Conservation (phyloP, 1,140 invertebrate genomes). For the Aethina tumida region DNA sequence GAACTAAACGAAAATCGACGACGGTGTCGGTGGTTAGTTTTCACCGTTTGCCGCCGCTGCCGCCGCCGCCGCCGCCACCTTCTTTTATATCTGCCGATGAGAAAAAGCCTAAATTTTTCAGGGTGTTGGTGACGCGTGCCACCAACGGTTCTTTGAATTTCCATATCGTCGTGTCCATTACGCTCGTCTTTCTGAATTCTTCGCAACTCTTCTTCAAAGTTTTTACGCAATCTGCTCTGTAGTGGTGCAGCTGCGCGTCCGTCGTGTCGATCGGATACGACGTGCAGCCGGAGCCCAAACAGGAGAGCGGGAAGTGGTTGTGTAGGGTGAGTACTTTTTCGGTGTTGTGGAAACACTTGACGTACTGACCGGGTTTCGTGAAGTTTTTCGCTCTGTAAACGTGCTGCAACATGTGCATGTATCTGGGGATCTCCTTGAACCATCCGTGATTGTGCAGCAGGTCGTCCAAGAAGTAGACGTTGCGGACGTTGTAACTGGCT, state of each 20-base stretch:
- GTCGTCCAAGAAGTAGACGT: constrained; percentile 92
- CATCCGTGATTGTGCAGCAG: constrained; percentile 70
- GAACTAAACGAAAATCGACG: too few species aligned
- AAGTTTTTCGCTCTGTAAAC: constrained; percentile 84
- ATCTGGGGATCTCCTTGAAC: constrained; percentile 75
- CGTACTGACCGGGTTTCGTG: constrained; percentile 86
- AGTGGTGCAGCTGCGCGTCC: constrained; percentile 86
- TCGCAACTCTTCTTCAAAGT: constrained; percentile 77
- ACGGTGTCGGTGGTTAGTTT: too few species aligned
- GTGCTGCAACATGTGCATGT: constrained; percentile 91
- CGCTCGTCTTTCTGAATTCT: constrained; percentile 70
- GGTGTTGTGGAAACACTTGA: constrained; percentile 91
- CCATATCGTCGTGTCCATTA: constrained; percentile 82
- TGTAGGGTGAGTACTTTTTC: constrained; percentile 80
- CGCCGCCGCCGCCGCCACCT: too few species aligned
- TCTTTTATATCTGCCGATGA: too few species aligned
- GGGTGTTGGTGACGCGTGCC: constrained; percentile 53
- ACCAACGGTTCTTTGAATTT: constrained; percentile 70
- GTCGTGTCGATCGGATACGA: constrained; percentile 74
- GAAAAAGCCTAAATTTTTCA: constrained; percentile 67
- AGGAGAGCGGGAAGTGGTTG: constrained; percentile 88
- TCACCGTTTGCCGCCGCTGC: too few species aligned
- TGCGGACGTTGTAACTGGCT: constrained; percentile 79
- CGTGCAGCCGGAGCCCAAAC: constrained; percentile 73
- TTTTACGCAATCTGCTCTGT: constrained; percentile 83